Evolutionary conservation across 2,888 invertebrate genomes (phyloP), one percentile per base, ranked within the genome.

Genomic region (Ephialtes manifestator): DNA sequence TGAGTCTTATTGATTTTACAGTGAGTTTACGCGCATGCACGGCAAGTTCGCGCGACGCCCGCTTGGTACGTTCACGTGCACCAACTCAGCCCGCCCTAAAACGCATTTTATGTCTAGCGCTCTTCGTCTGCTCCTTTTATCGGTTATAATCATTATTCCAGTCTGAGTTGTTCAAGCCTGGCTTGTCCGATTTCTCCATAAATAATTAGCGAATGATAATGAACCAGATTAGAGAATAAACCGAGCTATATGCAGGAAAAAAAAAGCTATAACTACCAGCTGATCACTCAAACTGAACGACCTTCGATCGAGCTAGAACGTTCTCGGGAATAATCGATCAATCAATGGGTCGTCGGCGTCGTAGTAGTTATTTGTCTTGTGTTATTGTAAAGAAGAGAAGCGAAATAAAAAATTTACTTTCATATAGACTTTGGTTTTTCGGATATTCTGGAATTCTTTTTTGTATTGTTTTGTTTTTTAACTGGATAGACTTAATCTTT

Each of bases 1-100:
- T 24, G 81, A 70, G 55, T 65, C 39, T 58, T 85, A 85, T 85
- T 85, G 85, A 85, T 85, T 81, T 85, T 85, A 48, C 65, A 28
- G 65, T 2, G 43, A 71, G 65, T 70, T 55, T 43, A 46, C 35
- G 85, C 81, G 81, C 85, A 85, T 81, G 85, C 70, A 79, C 78
- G 48, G 72, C 31, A 65, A 39, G 24, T 55, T 74, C 31, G n/a
- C 78, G 46, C 46, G 55, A 58, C 53, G 70, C n/a, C 11, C 20
- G 70, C 39, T 43, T 53, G n/a, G 65, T 18, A 39, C 63, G 78
- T 78, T 68, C 74, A 65, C 68, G 81, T 70, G 77, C 48, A 65
- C 63, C 18, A n/a, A 65, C 11, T 55, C 35, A 55, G 65, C 78
- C 58, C 58, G 68, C 74, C 76, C 72, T 71, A 80, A 55, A 65